Base-by-base conservation (phyloP, 2,888 invertebrate species). In the Phymatocera aterrima region DNA sequence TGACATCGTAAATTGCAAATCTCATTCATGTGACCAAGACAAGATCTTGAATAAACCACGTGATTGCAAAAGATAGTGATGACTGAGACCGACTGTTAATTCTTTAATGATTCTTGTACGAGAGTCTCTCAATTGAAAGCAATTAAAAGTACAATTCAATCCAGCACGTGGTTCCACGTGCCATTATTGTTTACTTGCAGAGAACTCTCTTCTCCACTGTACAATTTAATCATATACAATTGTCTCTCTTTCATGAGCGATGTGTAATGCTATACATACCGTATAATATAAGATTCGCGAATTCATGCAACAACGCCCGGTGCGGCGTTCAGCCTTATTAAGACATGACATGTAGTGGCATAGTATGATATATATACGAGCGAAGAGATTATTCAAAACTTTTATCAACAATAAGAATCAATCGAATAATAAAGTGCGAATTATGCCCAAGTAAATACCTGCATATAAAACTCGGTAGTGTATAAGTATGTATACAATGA, bases 61-160 rank as follows among this genome's bases (percentile, higher is more conserved):
- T 34, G 72, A 68, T 46, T 43, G 24, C 28, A n/a, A 46, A 68
- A 68, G 68, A 68, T 68, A 46, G 68, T 28, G 68, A 68, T 68
- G 68, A 68, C 68, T 43, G 34, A 68, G 46, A n/a, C 28, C 5
- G 46, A 15, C 3, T 5, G 72, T 72, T 72, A 51, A 72, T 72
- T 72, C 28, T 51, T 72, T 31, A 72, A 72, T 72, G 72, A 72
- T 72, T 51, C n/a, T 51, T 72, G 34, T 51, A 43, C 21, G 72
- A 72, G 72, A 51, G 10, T 18, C 18, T 72, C 34, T 51, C 21
- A 72, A 72, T 72, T 31, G 21, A 48, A 72, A 31, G 72, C 34
- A 51, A 51, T 72, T 72, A 72, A 72, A 72, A 51, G 68, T 68
- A 43, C 18, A 21, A 64, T 64, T 64, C 61, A 64, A 64, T 64